phyloP scores from a whole-genome alignment of 1,140 invertebrate species.

The Drosophila suzukii region DNA sequence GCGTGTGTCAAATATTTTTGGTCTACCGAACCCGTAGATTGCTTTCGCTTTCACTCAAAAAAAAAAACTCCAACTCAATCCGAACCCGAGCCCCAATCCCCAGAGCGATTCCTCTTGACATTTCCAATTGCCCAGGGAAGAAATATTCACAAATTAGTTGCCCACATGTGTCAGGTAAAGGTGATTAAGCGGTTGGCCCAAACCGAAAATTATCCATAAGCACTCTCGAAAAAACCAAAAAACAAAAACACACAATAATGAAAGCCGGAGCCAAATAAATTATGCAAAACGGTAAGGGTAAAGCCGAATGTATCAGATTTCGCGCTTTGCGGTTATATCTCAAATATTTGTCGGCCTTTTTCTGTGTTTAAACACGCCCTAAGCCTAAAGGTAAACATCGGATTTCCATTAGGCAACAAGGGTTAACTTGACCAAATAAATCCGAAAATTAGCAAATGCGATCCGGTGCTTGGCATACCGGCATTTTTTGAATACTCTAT shows the following conservation, averaged over 20 bases:
- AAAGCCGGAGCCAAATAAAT: constrained; percentile 58
- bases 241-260: constrained; percentile 7
- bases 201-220: constrained; percentile 74
- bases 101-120: constrained; percentile 51
- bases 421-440: constrained; percentile 27
- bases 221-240: constrained; percentile 20
- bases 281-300: constrained; percentile 52
- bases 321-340: constrained; percentile 60
- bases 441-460: constrained; percentile 24
- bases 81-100: constrained; percentile 13
- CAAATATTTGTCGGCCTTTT: constrained; percentile 25
- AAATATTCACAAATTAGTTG: constrained; percentile 76
- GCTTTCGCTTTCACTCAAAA: constrained; percentile 65
- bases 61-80: constrained; percentile 22
- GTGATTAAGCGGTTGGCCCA: constrained; percentile 61
- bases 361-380: constrained; percentile 46
- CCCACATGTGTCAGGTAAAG: constrained; percentile 65
- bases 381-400: constrained; percentile 66
- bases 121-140: constrained; percentile 61
- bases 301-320: constrained; percentile 74
- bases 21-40: constrained; percentile 42
- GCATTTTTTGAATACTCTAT: constrained; percentile 18
- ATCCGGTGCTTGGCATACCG: background rate
- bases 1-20: constrained; percentile 61
- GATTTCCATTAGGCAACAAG: constrained; percentile 67